Percentiles rank a stretch among this genome's conserved stretches.
These are phyloP conservation scores for Forficula auricularia DNA, from an alignment of 1,140 invertebrate species.

Conservation along the genomic window DNA sequence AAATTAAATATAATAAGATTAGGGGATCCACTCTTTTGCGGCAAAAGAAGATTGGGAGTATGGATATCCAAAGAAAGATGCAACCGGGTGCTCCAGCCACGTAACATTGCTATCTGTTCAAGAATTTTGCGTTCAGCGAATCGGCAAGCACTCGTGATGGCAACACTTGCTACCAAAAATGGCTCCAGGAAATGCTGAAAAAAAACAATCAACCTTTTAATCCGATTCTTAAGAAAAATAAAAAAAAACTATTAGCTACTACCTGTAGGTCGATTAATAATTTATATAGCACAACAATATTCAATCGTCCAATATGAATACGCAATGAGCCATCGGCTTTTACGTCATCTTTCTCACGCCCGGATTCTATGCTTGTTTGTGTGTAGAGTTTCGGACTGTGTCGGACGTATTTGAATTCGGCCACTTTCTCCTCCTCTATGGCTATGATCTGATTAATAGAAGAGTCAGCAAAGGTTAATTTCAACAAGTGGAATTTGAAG, in stretches of 20 bases:
- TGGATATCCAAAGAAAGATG: slow-evolving; percentile 53
- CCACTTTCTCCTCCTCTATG: slow-evolving; percentile 57
- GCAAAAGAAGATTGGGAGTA: slow-evolving; percentile 55
- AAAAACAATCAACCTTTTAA: slow-evolving; percentile 16
- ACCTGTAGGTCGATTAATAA: slow-evolving; percentile 51
- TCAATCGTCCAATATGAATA: slow-evolving; percentile 48
- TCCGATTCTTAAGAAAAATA: too few species aligned
- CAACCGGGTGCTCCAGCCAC: slow-evolving; percentile 41
- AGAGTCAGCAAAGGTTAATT: not conserved
- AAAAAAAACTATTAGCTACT: slow-evolving; percentile 20
- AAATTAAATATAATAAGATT: slow-evolving; percentile 62
- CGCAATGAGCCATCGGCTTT: slow-evolving; percentile 49
- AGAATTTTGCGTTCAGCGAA: slow-evolving; percentile 15
- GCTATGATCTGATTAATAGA: slow-evolving; percentile 33
- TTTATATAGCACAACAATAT: slow-evolving; percentile 50
- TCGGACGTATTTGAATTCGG: slow-evolving; percentile 57
- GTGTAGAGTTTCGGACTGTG: slow-evolving; percentile 38
- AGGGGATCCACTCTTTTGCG: slow-evolving; percentile 60
- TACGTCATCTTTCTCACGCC: slow-evolving; percentile 28
- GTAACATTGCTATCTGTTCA: slow-evolving; percentile 30
- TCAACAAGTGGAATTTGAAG: slow-evolving; percentile 3
- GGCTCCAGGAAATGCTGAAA: slow-evolving; percentile 49
- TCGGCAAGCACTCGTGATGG: slow-evolving; percentile 14
- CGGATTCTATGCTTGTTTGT: slow-evolving; percentile 13
- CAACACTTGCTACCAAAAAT: slow-evolving; percentile 26